These are phyloP conservation scores for Brienomyrus brachyistius DNA, from an alignment of 2,113 vertebrate genomes.

Conservation along the genomic window DNA sequence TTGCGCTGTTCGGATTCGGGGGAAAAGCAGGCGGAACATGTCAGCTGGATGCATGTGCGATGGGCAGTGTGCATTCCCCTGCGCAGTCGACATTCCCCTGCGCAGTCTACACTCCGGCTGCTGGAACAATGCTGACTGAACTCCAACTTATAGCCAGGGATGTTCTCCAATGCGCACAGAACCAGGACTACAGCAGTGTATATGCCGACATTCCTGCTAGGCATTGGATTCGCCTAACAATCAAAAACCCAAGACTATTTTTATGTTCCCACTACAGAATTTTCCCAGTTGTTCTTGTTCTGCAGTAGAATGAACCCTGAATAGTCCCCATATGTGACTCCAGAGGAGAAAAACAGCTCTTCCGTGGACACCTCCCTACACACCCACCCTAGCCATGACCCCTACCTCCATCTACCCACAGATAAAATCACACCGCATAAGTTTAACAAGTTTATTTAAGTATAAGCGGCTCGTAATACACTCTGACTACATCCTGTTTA, in stretches of 20 bases:
- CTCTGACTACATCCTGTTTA: constrained; percentile 47
- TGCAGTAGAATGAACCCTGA: neutral
- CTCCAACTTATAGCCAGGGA: neutral
- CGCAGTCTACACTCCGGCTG: neutral
- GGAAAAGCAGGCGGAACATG: neutral
- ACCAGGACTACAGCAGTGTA: neutral
- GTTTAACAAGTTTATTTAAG: constrained; percentile 64
- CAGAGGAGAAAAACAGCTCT: neutral
- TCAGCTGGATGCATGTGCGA: neutral
- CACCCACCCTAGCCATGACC: neutral
- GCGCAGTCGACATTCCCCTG: too few relatives aligned
- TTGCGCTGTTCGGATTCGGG: neutral
- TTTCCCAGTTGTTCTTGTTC: neutral
- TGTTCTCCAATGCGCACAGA: neutral
- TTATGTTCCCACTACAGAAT: neutral
- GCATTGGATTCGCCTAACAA: neutral
- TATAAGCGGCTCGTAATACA: constrained; percentile 58
- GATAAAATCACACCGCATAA: constrained; percentile 25
- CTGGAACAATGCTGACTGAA: neutral
- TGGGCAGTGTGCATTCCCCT: neutral
- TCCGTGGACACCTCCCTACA: neutral
- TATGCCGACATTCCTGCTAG: neutral
- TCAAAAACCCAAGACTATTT: neutral
- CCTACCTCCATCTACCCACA: neutral
- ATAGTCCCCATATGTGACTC: neutral